phyloP scores from a whole-genome alignment of 1,140 invertebrate species.

The Sipha flava region DNA sequence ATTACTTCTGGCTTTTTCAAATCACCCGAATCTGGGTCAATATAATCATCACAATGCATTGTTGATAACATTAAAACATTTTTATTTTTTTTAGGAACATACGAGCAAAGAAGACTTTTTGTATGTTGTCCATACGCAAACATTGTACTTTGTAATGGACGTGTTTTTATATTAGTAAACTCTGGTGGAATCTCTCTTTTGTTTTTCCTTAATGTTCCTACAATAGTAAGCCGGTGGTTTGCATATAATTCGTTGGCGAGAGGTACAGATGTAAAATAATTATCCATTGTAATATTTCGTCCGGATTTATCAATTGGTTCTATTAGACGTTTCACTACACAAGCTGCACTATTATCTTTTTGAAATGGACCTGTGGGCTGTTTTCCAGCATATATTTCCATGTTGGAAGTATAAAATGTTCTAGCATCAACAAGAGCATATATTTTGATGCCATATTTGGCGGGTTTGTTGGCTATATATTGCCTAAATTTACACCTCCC shows the following conservation, averaged over 20 bases:
- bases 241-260: slow-evolving; percentile 40
- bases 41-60: background rate
- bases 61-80: background rate
- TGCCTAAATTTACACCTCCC: slow-evolving; percentile 43
- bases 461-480: slow-evolving; percentile 44
- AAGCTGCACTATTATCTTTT: slow-evolving; percentile 25
- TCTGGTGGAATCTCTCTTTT: background rate
- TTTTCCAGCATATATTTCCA: slow-evolving; percentile 38
- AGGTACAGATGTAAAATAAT: slow-evolving; percentile 41
- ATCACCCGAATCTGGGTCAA: background rate
- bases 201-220: background rate
- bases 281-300: slow-evolving; percentile 42
- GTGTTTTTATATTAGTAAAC: background rate
- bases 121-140: background rate
- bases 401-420: slow-evolving; percentile 20
- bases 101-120: background rate
- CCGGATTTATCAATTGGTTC: slow-evolving; percentile 37
- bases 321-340: slow-evolving; percentile 34
- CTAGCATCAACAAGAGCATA: slow-evolving; percentile 38
- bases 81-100: slow-evolving; percentile 6
- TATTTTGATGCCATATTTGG: slow-evolving; percentile 46
- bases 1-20: slow-evolving; percentile 35
- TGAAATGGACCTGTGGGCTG: slow-evolving; percentile 23
- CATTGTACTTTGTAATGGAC: background rate
- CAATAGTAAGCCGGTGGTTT: slow-evolving; percentile 21